Conservation (phyloP, 2,113 vertebrate species). For the Mandrillus leucophaeus region DNA sequence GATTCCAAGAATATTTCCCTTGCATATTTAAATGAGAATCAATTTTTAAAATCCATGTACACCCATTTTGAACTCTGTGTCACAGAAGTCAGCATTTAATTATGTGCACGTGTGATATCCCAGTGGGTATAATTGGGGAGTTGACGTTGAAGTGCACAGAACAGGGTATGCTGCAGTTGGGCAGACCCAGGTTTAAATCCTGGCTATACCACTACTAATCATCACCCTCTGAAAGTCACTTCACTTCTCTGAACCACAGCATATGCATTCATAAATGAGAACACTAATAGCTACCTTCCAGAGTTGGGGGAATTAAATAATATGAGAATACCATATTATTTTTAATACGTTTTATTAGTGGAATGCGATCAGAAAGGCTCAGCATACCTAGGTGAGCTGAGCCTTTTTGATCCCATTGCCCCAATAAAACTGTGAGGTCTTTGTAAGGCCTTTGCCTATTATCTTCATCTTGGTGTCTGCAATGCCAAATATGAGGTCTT, state of each 20-base stretch:
- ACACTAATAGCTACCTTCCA: background rate
- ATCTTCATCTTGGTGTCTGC: background rate
- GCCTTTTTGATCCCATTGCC: background rate
- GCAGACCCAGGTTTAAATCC: background rate
- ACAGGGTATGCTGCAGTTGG: background rate
- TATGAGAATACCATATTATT: background rate
- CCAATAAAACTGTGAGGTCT: background rate
- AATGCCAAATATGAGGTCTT: background rate
- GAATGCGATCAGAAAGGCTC: no score
- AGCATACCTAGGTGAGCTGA: background rate
- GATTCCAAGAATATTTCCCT: background rate
- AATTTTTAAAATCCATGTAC: background rate
- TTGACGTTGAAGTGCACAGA: fast-evolving
- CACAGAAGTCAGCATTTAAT: background rate
- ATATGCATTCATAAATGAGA: background rate
- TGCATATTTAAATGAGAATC: background rate
- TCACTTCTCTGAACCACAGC: background rate
- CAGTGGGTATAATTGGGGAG: no score
- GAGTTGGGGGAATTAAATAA: background rate
- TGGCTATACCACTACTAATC: background rate
- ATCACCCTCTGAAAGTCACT: no score
- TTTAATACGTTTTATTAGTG: no score
- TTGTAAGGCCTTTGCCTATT: background rate
- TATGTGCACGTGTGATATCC: background rate
- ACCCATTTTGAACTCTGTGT: background rate